phyloP scores from a whole-genome alignment of 1,140 invertebrate species.

The Thrips palmi region DNA sequence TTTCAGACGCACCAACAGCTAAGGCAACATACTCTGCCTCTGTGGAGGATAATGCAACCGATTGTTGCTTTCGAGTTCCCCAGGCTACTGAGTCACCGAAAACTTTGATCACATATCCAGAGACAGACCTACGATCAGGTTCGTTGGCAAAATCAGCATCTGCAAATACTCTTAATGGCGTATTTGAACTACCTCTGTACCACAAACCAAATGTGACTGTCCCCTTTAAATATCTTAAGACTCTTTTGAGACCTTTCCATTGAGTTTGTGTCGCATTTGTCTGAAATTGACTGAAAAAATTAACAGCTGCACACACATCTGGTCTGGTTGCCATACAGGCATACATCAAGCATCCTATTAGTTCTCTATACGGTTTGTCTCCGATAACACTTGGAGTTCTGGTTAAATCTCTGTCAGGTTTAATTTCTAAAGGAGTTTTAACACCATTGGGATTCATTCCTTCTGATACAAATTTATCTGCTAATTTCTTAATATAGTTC shows the following conservation, averaged over 20 bases:
- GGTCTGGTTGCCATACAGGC: constrained; percentile 16
- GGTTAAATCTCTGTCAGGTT: too few species aligned
- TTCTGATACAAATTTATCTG: too few species aligned
- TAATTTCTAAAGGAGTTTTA: too few species aligned
- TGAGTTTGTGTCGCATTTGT: constrained; percentile 11
- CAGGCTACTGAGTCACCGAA: constrained; percentile 21
- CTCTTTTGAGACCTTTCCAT: constrained; percentile 9
- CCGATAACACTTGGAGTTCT: too few species aligned
- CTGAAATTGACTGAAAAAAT: constrained; percentile 15
- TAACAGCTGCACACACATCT: constrained; percentile 15
- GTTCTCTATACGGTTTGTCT: constrained; percentile 14
- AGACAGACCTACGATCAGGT: constrained; percentile 20
- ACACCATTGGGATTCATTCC: too few species aligned
- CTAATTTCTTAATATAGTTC: too few species aligned
- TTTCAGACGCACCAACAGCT: constrained; percentile 11
- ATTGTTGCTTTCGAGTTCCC: constrained; percentile 24
- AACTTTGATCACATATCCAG: constrained; percentile 21
- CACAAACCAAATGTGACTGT: constrained; percentile 8
- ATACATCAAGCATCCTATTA: constrained; percentile 20
- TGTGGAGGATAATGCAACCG: constrained; percentile 25
- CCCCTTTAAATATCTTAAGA: constrained; percentile 10
- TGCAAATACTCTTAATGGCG: constrained; percentile 15
- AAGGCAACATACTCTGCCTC: constrained; percentile 22
- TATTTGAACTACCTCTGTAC: background rate
- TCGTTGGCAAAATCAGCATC: constrained; percentile 24